Evolutionary conservation across 2,113 vertebrate species (phyloP), one percentile per base, ranked within the genome.

Genomic region (Salvelinus alpinus): DNA sequence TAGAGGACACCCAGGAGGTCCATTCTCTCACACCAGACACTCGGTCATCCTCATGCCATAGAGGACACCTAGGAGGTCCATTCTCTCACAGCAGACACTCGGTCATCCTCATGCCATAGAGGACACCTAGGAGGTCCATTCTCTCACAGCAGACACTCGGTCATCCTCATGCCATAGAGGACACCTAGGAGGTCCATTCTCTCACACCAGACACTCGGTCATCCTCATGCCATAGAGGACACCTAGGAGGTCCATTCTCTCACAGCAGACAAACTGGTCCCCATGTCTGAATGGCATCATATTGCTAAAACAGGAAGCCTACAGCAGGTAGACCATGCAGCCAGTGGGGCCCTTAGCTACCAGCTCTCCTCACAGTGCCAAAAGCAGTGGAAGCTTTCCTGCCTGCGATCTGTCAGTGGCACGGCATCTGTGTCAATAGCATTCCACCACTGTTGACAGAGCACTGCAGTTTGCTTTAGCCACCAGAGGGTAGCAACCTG

Each of bases 381-480:
- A 79, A 81, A 88, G 76, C 85, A 25, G 77, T 78, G 83, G 81
- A 83, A 82, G 78, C n/a, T 76, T 83, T 90, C 83, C 86, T 81
- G 84, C 80, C 87, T 89, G 86, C 76, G 76, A 88, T 90, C 83
- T 82, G 83, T 89, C 87, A 86, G 83, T 86, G 85, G 88, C 85
- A 80, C 83, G 80, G 88, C 91, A 92, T 93, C 91, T 94, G 90
- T 92, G 89, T 92, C 92, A 94, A 93, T 91, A 94, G 88, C 88
- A 92, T 92, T 92, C 90, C 91, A 81, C 85, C 71, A 59, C 78
- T 91, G 89, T 92, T 88, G 90, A 91, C 91, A 84, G 89, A 93
- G 86, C 8, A 68, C 85, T 29, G 34, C 87, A 89, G 90, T 93
- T 92, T 91, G 83, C 82, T 89, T 91, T 89, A 88, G 87, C 87